Percentiles rank a stretch among this genome's conserved stretches.
Conservation (phyloP, 2,113 vertebrate species). For the Leptodactylus fuscus region DNA sequence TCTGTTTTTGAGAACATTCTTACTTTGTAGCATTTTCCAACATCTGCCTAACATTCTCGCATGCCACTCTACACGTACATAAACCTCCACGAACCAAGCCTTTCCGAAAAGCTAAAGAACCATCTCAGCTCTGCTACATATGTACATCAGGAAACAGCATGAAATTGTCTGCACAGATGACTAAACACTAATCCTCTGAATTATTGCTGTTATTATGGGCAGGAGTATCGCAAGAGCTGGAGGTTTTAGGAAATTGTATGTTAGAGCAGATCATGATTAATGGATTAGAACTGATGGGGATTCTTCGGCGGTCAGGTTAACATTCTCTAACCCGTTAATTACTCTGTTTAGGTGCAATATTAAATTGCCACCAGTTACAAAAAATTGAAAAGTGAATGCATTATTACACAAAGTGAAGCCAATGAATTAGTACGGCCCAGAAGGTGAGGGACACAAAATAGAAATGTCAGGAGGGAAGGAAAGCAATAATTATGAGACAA, state of each 20-base stretch:
- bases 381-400: conserved; percentile 59
- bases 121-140: not conserved
- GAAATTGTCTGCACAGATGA: not conserved
- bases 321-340: conserved; percentile 70
- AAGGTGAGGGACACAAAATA: conserved; percentile 6
- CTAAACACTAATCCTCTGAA: not conserved
- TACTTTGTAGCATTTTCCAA: no score
- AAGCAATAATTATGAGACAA: conserved; percentile 52
- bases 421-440: conserved; percentile 50
- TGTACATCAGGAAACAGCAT: not conserved
- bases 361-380: conserved; percentile 64
- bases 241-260: conserved; percentile 64
- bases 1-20: no score
- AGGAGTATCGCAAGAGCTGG: conserved; percentile 8
- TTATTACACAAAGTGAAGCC: conserved; percentile 60
- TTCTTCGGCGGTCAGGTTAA: conserved; percentile 63
- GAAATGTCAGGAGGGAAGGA: conserved; percentile 24
- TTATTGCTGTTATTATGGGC: not conserved
- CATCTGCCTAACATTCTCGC: no score
- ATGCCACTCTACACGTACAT: no score
- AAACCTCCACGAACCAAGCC: no score
- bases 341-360: conserved; percentile 69
- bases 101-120: no score
- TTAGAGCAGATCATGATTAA: conserved; percentile 73
- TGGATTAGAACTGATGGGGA: conserved; percentile 70